Percentiles rank a stretch among this genome's conserved stretches.
Evolutionary conservation across 1,140 invertebrate genomes (phyloP).

Genomic region (Contarinia nasturtii): DNA sequence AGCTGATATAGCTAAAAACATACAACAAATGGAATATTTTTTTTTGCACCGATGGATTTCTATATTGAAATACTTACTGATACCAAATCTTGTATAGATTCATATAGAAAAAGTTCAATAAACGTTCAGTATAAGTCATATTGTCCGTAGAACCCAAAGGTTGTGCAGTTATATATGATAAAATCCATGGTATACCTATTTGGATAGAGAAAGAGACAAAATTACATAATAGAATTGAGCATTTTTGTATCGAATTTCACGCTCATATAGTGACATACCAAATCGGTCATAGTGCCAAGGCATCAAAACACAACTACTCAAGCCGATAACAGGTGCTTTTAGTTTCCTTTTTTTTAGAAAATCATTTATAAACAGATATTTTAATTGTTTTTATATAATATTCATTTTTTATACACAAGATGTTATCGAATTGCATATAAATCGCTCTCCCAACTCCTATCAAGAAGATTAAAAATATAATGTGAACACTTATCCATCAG

Average conservation of each 20-base stretch:
- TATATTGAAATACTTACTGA: constrained; percentile 22
- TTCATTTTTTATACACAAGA: too few species aligned
- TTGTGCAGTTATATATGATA: constrained; percentile 31
- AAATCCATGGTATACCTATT: constrained; percentile 7
- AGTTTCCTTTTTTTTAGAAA: too few species aligned
- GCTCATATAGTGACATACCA: constrained; percentile 20
- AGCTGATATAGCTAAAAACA: constrained; percentile 19
- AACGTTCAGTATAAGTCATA: constrained; percentile 28
- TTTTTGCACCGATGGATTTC: constrained; percentile 20
- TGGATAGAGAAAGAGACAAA: not conserved
- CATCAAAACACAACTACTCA: constrained; percentile 37
- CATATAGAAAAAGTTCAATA: constrained; percentile 24
- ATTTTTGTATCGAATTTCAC: constrained; percentile 18
- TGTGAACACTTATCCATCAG: too few species aligned
- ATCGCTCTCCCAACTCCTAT: too few species aligned
- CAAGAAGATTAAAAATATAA: too few species aligned
- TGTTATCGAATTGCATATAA: too few species aligned
- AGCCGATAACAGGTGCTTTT: constrained; percentile 30
- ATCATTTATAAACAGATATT: too few species aligned
- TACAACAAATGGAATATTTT: constrained; percentile 19
- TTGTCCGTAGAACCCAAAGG: constrained; percentile 31
- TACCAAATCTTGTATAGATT: constrained; percentile 22
- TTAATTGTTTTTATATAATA: too few species aligned
- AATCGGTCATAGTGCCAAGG: constrained; percentile 35
- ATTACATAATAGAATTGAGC: constrained; percentile 1